Evolutionary conservation across 2,888 invertebrate genomes (phyloP).

Genomic region (Neelides folsomi): DNA sequence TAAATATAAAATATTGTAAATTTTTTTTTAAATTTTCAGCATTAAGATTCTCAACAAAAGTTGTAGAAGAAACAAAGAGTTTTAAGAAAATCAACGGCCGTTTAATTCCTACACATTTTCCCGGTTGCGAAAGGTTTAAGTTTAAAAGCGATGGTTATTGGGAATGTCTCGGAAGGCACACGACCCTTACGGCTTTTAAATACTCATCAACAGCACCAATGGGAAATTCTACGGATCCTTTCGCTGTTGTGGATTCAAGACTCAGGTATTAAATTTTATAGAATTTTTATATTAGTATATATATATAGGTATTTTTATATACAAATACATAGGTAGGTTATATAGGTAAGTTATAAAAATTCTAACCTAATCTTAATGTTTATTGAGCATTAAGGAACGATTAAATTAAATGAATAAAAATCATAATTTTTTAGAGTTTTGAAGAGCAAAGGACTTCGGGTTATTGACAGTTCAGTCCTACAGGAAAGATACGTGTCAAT

Average conservation of each 20-base stretch:
- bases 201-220: slow-evolving; percentile 22
- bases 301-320: no score
- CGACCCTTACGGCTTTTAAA: slow-evolving; percentile 23
- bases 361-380: no score
- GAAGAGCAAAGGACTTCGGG: slow-evolving; percentile 16
- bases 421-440: slow-evolving; percentile 13
- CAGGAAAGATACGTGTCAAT: slow-evolving; percentile 23
- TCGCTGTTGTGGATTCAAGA: slow-evolving; percentile 24
- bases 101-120: slow-evolving; percentile 16
- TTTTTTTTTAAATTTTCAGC: no score
- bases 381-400: no score
- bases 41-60: slow-evolving; percentile 16
- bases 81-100: slow-evolving; percentile 19
- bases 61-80: slow-evolving; percentile 23
- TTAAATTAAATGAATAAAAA: no score
- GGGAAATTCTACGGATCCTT: slow-evolving; percentile 17
- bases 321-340: no score
- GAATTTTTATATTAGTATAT: no score
- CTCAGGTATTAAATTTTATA: no score
- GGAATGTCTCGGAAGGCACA: slow-evolving; percentile 19
- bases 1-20: no score
- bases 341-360: no score
- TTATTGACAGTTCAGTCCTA: slow-evolving; percentile 23
- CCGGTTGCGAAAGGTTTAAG: slow-evolving; percentile 18
- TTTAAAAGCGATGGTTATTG: slow-evolving; percentile 24